These are phyloP conservation scores for Ophthalmotilapia sp. DNA, from an alignment of 2,113 vertebrate genomes.

Conservation along the genomic window DNA sequence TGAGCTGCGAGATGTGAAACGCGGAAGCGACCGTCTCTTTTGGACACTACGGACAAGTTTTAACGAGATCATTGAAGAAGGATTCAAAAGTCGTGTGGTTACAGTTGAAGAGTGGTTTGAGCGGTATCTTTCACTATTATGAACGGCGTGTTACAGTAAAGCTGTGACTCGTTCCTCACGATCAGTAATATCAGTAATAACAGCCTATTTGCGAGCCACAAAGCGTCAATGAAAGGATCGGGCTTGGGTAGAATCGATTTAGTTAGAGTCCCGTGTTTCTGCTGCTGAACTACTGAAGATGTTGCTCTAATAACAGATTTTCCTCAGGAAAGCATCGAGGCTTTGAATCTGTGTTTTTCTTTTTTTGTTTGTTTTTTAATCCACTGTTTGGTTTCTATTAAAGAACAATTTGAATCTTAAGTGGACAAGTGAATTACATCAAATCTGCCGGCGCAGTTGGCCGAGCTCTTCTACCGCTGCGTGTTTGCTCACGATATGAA, in stretches of 20 bases:
- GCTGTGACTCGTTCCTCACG: neutral
- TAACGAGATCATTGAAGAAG: neutral
- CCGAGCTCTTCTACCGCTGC: neutral
- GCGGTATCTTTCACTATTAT: neutral
- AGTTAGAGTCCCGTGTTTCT: neutral
- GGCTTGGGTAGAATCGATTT: neutral
- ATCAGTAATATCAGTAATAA: neutral
- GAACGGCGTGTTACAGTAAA: neutral
- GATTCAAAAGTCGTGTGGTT: neutral
- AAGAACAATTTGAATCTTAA: constrained; percentile 3
- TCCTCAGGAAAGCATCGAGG: neutral
- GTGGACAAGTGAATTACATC: constrained; percentile 13
- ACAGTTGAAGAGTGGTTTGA: neutral
- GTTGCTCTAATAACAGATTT: neutral
- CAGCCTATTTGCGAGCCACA: neutral
- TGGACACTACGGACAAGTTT: neutral
- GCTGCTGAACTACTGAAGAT: neutral
- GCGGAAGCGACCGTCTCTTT: neutral
- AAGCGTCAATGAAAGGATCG: neutral
- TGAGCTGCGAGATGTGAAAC: neutral
- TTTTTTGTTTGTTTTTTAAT: neutral
- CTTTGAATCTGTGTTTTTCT: neutral
- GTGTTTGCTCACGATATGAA: constrained; percentile 33
- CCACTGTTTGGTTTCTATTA: neutral
- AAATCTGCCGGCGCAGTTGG: neutral